Evolutionary conservation across 2,113 vertebrate genomes (phyloP), one percentile per base, ranked within the genome.

Genomic region (Agapornis roseicollis): DNA sequence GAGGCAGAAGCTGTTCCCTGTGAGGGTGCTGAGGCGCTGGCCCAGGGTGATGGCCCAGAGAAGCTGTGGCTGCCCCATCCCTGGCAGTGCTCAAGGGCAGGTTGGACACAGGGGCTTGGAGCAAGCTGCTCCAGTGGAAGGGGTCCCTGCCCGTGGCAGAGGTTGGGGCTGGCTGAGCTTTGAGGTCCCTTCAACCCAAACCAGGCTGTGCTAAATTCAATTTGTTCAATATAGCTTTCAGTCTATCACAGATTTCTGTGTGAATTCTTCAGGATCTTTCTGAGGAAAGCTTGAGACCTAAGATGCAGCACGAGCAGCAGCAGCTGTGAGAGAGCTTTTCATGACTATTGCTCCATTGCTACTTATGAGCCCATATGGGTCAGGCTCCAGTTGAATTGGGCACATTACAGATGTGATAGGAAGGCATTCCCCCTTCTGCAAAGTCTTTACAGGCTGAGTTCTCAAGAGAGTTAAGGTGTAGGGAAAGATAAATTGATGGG

Each of bases 351-450:
- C 10, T 39, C 53, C 37, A 22, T 24, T 33, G 5, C 27, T 68
- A 3, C 8, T 20, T 9, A 2, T 0, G 5, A 80, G 25, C 28
- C 44, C 37, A 24, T 11, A 19, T 31, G 35, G 33, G 18, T 19
- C 16, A 0, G 0, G 33, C 29, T n/a, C 6, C 56, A 33, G 39
- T 18, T 82, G 70, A 27, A 49, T 2, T 53, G 31, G 50, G 19
- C 5, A 5, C n/a, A 31, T 20, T 8, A 1, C 16, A 31, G 6
- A 0, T 6, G n/a, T 25, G 60, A 18, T 61, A 70, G 64, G 42
- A 88, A 47, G 44, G 49, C 46, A 49, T 63, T 80, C 9, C 11
- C 31, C 22, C 18, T 53, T 77, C 44, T 77, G 24, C 69, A 9
- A 0, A 29, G 58, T 3, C 65, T 39, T 64, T 5, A 2, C 42